Base-by-base conservation (phyloP, 2,797 vertebrate species). In the Halcyon chelicuti region DNA sequence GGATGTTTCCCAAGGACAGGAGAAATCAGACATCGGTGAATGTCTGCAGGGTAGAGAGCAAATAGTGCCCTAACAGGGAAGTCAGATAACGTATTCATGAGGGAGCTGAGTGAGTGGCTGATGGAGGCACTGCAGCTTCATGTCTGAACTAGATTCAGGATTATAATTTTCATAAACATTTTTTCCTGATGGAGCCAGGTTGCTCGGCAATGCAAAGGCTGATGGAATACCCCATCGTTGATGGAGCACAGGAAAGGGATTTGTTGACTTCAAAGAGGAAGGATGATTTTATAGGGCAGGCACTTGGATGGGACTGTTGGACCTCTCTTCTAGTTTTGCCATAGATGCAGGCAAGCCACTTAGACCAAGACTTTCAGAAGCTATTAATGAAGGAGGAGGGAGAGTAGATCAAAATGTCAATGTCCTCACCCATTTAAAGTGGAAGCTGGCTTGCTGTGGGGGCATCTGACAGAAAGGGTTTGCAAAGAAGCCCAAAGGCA, bases 291-390 rank as follows among this genome's bases (percentile, higher is more conserved):
- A 68, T 17, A 88, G 62, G 46, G 42, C 25, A 81, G 39, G 29
- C 62, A 86, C 90, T 86, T 66, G 4, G 4, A 94, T 92, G 39
- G 35, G 28, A 86, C 5, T 1, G 25, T 20, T 2, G 66, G 17
- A 55, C 84, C 14, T 73, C 19, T 13, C 57, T 83, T 90, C 31
- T 47, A 55, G 25, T 54, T 95, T 93, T 95, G 86, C 62, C 79
- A 86, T 79, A 81, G 87, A 66, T 40, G 54, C 80, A 88, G 63
- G 49, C 42, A 84, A 93, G 66, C 58, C 35, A 72, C 42, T 72
- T 86, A 90, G 76, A 46, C 66, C 62, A 95, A 86, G n/a, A 75
- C 9, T 66, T 95, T 81, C 62, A 86, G 75, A 92, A 84, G n/a
- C 35, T 90, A 25, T 70, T 75, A 86, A 67, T 5, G 7, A 78